phyloP scores from a whole-genome alignment of 2,888 invertebrate species.

The Ferdinandea cuprea region DNA sequence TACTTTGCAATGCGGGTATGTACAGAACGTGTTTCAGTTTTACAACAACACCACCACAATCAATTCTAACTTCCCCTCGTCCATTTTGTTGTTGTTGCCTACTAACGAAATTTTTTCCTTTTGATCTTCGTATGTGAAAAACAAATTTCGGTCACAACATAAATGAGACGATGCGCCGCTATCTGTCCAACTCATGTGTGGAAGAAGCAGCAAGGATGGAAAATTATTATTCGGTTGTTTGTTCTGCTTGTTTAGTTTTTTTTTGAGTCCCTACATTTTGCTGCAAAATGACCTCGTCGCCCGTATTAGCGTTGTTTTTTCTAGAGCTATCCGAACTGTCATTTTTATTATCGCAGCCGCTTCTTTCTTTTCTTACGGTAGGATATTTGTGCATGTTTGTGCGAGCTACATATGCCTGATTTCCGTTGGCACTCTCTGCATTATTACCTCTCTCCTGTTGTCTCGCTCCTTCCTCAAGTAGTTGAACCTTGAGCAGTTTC shows the following conservation, averaged over 20 bases:
- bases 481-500: slow-evolving; percentile 49
- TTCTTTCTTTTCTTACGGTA: not conserved
- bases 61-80: slow-evolving; percentile 16
- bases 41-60: not conserved
- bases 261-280: slow-evolving; percentile 9
- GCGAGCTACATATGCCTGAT: slow-evolving; percentile 17
- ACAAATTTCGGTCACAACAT: slow-evolving; percentile 27
- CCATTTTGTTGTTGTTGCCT: slow-evolving; percentile 23
- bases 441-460: not conserved
- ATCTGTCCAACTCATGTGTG: not conserved
- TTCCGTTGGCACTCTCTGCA: not conserved
- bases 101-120: slow-evolving; percentile 21
- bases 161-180: slow-evolving; percentile 34
- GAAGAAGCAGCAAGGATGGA: slow-evolving; percentile 17
- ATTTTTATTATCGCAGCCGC: slow-evolving; percentile 6
- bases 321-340: not conserved
- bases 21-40: slow-evolving; percentile 28
- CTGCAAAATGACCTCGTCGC: slow-evolving; percentile 56
- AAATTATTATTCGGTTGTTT: slow-evolving; percentile 17
- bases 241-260: slow-evolving; percentile 1
- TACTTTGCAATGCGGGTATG: slow-evolving; percentile 17
- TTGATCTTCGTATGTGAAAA: slow-evolving; percentile 1
- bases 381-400: not conserved
- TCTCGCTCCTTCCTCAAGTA: slow-evolving; percentile 70
- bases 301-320: slow-evolving; percentile 48